Evolutionary conservation across 1,140 invertebrate species (phyloP).

Genomic region (Calliopsis andreniformis): DNA sequence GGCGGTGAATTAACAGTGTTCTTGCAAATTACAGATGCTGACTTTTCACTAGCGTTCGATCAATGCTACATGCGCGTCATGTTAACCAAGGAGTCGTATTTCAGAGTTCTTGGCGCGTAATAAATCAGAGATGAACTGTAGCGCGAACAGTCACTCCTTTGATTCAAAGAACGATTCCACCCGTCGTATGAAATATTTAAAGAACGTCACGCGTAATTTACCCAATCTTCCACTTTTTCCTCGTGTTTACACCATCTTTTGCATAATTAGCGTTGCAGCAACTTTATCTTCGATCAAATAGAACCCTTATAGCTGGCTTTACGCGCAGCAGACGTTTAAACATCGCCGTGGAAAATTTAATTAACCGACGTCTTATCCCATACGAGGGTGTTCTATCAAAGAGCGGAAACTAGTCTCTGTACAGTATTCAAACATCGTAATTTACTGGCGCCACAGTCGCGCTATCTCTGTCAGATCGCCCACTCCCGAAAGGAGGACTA

Average conservation of each 20-base stretch:
- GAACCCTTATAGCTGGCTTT: not conserved
- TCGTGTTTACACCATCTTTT: not conserved
- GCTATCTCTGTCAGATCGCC: constrained; percentile 23
- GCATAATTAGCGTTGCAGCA: not conserved
- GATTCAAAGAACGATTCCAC: not conserved
- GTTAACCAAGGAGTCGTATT: too few species aligned
- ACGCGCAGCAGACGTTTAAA: constrained; percentile 6
- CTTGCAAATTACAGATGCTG: not conserved
- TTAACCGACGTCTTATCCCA: constrained; percentile 8
- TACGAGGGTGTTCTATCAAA: constrained; percentile 3
- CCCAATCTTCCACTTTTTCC: not conserved
- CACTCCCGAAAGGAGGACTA: constrained; percentile 10
- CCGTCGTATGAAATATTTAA: constrained; percentile 1
- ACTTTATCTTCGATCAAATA: constrained; percentile 22
- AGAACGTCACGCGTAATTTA: not conserved
- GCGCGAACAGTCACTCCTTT: too few species aligned
- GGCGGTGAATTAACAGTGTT: constrained; percentile 4
- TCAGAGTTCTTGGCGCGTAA: too few species aligned
- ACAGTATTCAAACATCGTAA: constrained; percentile 26
- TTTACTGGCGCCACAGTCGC: not conserved
- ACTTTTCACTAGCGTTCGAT: not conserved
- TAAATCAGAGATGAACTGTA: too few species aligned
- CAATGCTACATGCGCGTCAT: too few species aligned
- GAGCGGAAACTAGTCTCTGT: not conserved
- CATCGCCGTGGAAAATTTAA: constrained; percentile 39